Conservation (phyloP, 2,888 invertebrate species). For the Tromatobia lineatoria region DNA sequence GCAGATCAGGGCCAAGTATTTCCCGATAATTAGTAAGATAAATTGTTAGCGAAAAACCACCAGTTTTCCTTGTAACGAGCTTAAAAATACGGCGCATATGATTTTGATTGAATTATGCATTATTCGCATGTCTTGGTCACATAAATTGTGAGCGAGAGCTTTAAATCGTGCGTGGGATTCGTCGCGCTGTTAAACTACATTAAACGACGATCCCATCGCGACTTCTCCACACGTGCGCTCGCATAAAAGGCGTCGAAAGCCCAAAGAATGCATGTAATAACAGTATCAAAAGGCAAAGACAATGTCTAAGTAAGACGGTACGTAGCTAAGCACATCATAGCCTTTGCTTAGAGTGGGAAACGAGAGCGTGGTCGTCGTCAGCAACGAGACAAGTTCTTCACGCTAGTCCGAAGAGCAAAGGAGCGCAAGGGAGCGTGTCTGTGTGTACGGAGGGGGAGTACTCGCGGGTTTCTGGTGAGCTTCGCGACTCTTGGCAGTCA, state of each 20-base stretch:
- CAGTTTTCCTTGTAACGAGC: not conserved
- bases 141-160: not conserved
- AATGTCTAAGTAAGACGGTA: not conserved
- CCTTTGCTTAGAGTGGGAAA: not conserved
- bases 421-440: constrained; percentile 11
- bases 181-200: not conserved
- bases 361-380: constrained; percentile 10
- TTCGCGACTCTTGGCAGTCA: constrained; percentile 76
- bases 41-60: too few species aligned
- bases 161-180: not conserved
- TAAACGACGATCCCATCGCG: not conserved
- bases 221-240: not conserved
- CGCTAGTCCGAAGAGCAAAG: not conserved
- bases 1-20: too few species aligned
- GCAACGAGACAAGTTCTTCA: constrained; percentile 18
- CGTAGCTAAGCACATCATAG: not conserved
- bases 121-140: not conserved
- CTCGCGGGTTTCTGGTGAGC: constrained; percentile 56
- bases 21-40: too few species aligned
- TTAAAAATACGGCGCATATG: too few species aligned
- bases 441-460: constrained; percentile 26
- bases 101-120: not conserved
- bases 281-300: not conserved
- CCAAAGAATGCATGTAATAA: not conserved
- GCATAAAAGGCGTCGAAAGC: not conserved